Base-by-base conservation (phyloP, 2,888 invertebrate genomes). In the Julus scanicus region DNA sequence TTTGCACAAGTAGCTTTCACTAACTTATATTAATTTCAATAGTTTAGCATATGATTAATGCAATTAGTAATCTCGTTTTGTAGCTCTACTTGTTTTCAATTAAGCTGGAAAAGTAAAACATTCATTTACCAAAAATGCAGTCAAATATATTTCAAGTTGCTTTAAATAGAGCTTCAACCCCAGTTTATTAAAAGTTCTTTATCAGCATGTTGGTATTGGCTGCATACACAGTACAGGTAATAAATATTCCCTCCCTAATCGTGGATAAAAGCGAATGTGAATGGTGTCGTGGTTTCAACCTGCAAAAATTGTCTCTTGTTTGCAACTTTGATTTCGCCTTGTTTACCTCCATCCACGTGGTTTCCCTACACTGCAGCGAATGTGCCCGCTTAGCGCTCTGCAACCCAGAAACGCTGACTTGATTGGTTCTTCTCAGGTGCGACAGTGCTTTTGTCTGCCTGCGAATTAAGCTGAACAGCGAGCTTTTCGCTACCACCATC, bases 301-400 rank as follows among this genome's bases (percentile, higher is more conserved):
- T 17, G 15, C n/a, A 6, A 5, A 44, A 44, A 44, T 44, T 44
- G 44, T 44, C 44, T 3, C 44, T 44, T 44, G 11, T 53, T 53
- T 53, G 2, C 53, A 53, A 11, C n/a, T 63, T 17, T n/a, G 15
- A 63, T 53, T 53, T 53, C 13, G 4, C 53, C 13, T 11, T 53
- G 53, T 53, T 53, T 63, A 63, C 17, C 63, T 63, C 63, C 44
- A 44, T 44, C 44, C 63, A 63, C 63, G 63, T 63, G 63, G n/a
- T 63, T 44, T n/a, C 17, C 63, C 63, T 63, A 6, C 63, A 53
- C 5, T 4, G 4, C 57, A 57, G 57, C 11, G n/a, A n/a, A n/a
- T 53, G 53, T 53, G 6, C 44, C 53, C 11, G 11, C 53, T 53
- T 53, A 15, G 15, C 53, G 53, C 53, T 53, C 13, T 44, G 4